Percentiles rank a stretch among this genome's conserved stretches.
Evolutionary conservation across 2,797 vertebrate species (phyloP).

Genomic region (Ibycter americanus): DNA sequence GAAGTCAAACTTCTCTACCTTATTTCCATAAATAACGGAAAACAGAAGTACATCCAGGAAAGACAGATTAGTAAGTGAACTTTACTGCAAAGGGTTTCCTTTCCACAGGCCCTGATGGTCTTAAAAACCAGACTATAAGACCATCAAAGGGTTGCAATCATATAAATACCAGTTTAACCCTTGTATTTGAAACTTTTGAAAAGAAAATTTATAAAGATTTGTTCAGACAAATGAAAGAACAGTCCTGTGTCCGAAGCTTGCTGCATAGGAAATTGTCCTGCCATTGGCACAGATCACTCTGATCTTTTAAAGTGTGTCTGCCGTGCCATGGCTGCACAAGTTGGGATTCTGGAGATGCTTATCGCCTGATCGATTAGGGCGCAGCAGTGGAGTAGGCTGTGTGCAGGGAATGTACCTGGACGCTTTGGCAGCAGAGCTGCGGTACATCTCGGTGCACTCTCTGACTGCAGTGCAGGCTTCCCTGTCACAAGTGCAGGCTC

Average conservation of each 20-base stretch:
- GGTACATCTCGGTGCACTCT: rapidly evolving
- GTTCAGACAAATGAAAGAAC: background rate
- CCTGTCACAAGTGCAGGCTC: rapidly evolving
- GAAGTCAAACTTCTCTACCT: background rate
- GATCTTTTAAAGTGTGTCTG: rapidly evolving
- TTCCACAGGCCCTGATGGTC: background rate
- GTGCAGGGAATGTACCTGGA: rapidly evolving
- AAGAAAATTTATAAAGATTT: background rate
- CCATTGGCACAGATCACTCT: rapidly evolving
- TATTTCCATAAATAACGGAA: conserved; percentile 5
- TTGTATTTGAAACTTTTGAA: background rate
- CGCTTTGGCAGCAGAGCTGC: background rate
- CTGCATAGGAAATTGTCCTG: rapidly evolving
- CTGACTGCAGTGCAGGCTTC: rapidly evolving
- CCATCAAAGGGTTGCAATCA: background rate
- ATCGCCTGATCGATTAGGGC: rapidly evolving
- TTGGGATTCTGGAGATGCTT: background rate
- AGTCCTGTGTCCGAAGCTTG: background rate
- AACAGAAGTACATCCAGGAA: background rate
- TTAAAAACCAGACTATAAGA: background rate
- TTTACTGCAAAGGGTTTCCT: background rate
- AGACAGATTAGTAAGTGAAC: background rate
- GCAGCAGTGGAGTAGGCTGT: background rate
- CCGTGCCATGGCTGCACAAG: background rate
- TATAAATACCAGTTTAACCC: background rate